Conservation (phyloP, 2,113 vertebrate genomes). For the Myotis lucifugus region DNA sequence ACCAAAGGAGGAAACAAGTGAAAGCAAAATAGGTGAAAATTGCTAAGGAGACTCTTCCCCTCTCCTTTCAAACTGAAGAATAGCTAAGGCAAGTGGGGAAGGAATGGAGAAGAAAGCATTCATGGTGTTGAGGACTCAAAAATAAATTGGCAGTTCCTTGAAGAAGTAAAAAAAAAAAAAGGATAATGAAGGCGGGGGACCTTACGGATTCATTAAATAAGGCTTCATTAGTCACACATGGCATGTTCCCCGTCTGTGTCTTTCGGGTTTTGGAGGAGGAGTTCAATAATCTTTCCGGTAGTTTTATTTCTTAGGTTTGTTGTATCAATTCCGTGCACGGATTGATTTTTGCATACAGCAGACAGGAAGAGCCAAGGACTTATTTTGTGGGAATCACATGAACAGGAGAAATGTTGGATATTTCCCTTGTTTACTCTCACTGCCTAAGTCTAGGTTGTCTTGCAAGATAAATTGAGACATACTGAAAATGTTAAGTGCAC, state of each 20-base stretch:
- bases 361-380: not conserved
- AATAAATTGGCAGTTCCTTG: constrained; percentile 30
- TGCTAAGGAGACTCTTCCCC: not conserved
- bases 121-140: constrained; percentile 17
- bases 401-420: not conserved
- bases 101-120: not conserved
- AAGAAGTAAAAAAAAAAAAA: not conserved
- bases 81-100: not conserved
- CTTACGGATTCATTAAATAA: not conserved
- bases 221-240: not conserved
- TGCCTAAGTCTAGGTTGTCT: not conserved
- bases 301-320: not conserved
- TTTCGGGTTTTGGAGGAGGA: not conserved
- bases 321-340: not conserved
- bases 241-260: not conserved
- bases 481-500: not conserved
- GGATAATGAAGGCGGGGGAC: not conserved
- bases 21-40: not conserved
- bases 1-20: not conserved
- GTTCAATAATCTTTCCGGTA: not conserved
- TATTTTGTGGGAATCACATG: not conserved
- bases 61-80: not conserved
- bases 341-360: not conserved
- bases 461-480: not conserved
- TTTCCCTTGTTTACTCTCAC: not conserved